A percentile compares a stretch with the other conserved stretches of the same genome.
These are phyloP conservation scores for Ochropleura plecta DNA, from an alignment of 2,888 invertebrate genomes.

Conservation along the genomic window DNA sequence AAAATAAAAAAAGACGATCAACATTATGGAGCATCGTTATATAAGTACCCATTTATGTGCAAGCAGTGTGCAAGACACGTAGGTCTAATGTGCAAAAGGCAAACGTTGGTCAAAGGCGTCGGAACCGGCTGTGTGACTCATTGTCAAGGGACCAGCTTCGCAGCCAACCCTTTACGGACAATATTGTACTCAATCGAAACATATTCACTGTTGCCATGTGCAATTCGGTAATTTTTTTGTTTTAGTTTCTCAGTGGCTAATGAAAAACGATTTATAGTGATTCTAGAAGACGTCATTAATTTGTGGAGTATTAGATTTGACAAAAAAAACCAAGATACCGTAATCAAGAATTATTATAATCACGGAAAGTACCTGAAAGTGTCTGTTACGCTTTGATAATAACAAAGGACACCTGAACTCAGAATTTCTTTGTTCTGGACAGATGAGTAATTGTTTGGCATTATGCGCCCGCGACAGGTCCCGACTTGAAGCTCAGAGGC, in stretches of 20 bases:
- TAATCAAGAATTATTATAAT: constrained; percentile 13
- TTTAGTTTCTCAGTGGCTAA: constrained; percentile 1
- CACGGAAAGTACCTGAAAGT: constrained; percentile 20
- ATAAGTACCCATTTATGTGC: constrained; percentile 33
- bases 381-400: constrained; percentile 27
- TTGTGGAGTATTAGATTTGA: neutral
- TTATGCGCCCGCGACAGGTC: constrained; percentile 81
- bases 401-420: constrained; percentile 60
- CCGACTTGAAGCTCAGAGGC: constrained; percentile 80
- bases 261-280: neutral
- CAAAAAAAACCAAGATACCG: neutral
- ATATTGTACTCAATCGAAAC: constrained; percentile 56
- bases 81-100: constrained; percentile 65
- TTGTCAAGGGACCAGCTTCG: constrained; percentile 68
- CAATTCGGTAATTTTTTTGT: constrained; percentile 2
- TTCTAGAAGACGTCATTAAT: neutral
- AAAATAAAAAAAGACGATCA: neutral
- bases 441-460: constrained; percentile 71
- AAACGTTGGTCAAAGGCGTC: constrained; percentile 67
- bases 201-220: constrained; percentile 32
- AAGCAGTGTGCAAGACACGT: constrained; percentile 56
- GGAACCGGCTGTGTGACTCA: constrained; percentile 81
- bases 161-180: constrained; percentile 65
- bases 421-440: constrained; percentile 63
- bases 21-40: constrained; percentile 11